Base-by-base conservation (phyloP, 2,113 vertebrate species). In the Equus przewalskii region DNA sequence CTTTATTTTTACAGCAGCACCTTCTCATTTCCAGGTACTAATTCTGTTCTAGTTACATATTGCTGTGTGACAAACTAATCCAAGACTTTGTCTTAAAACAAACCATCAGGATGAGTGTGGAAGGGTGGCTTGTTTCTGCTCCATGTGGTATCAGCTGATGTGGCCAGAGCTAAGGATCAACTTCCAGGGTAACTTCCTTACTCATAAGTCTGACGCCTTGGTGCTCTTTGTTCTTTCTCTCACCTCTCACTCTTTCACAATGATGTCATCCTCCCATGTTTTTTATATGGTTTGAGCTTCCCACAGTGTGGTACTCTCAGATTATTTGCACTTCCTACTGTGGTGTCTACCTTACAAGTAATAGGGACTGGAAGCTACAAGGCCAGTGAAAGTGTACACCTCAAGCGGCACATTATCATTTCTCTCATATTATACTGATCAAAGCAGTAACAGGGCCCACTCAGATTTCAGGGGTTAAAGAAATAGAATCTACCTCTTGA, bases 231-330 rank as follows among this genome's bases (percentile, higher is more conserved):
- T 24, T 21, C 10, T 51, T 51, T 67, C 44, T 60, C 2, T 46
- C 69, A 33, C 44, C 16, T 64, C 26, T 10, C 4, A 18, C 13
- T 60, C 69, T 54, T 30, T 13, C 19, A 51, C 9, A 14, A 5
- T 1, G 3, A 69, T 8, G 3, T 41, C 3, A 8, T 9, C 8
- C 2, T 67, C 64, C 2, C 1, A 11, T 22, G 24, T n/a, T 62
- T 33, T 28, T n/a, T 10, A 1, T 1, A 8, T 26, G 33, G 18
- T 33, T 10, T n/a, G 33, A 46, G 64, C 44, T 62, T 44, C 64
- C 76, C 58, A 44, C n/a, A 18, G 14, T 41, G 1, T 65, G 56
- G 15, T 7, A 9, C 1, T 9, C 2, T 54, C 36, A 54, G 44
- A 7, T 21, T 44, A 19, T 51, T 16, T 28, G 21, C 3, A 7